Conservation (phyloP, 1,140 invertebrate genomes). For the Lordiphosa clarofinis region DNA sequence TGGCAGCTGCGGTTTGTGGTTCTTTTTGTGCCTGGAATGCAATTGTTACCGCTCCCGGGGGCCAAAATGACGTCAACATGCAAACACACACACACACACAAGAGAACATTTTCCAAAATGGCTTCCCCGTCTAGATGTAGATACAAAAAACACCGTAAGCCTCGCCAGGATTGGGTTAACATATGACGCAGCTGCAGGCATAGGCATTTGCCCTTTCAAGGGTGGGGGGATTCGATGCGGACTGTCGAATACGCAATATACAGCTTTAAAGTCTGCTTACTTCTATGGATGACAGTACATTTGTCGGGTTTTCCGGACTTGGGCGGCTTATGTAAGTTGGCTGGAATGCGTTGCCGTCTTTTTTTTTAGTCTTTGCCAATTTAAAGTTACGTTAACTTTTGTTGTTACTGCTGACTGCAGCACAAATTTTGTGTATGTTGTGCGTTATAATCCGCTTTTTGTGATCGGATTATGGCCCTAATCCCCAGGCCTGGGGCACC, state of each 20-base stretch:
- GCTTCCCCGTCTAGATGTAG: slow-evolving; percentile 43
- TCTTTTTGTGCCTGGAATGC: slow-evolving; percentile 69
- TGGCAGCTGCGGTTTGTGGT: slow-evolving; percentile 62
- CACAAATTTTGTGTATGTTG: slow-evolving; percentile 41
- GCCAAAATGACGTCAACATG: slow-evolving; percentile 50
- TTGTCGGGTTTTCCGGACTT: slow-evolving; percentile 42
- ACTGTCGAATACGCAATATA: slow-evolving; percentile 27
- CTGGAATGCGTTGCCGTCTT: neutral
- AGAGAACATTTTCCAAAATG: slow-evolving; percentile 63
- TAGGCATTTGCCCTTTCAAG: slow-evolving; percentile 10
- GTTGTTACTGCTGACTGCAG: slow-evolving; percentile 14
- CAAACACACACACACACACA: slow-evolving; percentile 18
- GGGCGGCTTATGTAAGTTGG: slow-evolving; percentile 50
- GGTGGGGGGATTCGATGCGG: slow-evolving; percentile 6
- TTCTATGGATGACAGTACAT: slow-evolving; percentile 10
- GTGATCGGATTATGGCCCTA: slow-evolving; percentile 76
- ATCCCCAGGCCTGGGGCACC: slow-evolving; percentile 30
- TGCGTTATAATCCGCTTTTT: slow-evolving; percentile 73
- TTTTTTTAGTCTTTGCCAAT: slow-evolving; percentile 26
- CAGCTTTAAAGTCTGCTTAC: slow-evolving; percentile 34
- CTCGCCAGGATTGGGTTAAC: slow-evolving; percentile 34
- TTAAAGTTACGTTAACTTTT: slow-evolving; percentile 59
- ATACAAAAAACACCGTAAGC: slow-evolving; percentile 63
- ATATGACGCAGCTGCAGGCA: slow-evolving; percentile 46
- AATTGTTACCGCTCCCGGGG: slow-evolving; percentile 59